A percentile compares a stretch with the other conserved stretches of the same genome.
These are phyloP conservation scores for Temnothorax ravouxi DNA, from an alignment of 2,888 invertebrate genomes.

Conservation along the genomic window DNA sequence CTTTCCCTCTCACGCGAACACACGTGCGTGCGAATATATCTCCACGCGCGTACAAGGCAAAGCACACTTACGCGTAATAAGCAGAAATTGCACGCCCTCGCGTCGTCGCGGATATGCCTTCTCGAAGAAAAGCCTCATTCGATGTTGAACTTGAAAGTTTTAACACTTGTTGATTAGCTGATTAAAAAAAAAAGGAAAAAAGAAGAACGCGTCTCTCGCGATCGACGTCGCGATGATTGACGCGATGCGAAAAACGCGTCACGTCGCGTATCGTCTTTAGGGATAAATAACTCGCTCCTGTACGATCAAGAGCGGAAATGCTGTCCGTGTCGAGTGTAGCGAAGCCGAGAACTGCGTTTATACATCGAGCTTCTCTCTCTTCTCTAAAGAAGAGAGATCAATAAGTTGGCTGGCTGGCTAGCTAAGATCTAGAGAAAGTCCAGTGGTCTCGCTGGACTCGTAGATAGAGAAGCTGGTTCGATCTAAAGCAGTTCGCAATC, in stretches of 20 bases:
- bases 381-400: not conserved
- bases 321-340: not conserved
- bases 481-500: not conserved
- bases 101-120: slow-evolving; percentile 83
- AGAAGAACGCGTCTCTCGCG: slow-evolving; percentile 52
- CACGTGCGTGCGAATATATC: slow-evolving; percentile 39
- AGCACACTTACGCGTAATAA: slow-evolving; percentile 65
- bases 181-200: slow-evolving; percentile 48
- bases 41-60: slow-evolving; percentile 62
- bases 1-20: slow-evolving; percentile 28
- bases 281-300: slow-evolving; percentile 60
- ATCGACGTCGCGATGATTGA: slow-evolving; percentile 54
- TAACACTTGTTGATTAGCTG: slow-evolving; percentile 84
- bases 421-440: not conserved
- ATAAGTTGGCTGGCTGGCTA: not conserved
- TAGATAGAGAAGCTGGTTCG: not conserved
- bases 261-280: slow-evolving; percentile 63
- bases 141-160: slow-evolving; percentile 86
- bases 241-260: slow-evolving; percentile 62
- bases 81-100: slow-evolving; percentile 78
- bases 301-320: slow-evolving; percentile 26
- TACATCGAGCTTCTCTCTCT: not conserved
- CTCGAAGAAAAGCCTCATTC: slow-evolving; percentile 81
- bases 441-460: not conserved
- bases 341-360: not conserved